Evolutionary conservation across 2,797 vertebrate species (phyloP), one percentile per base, ranked within the genome.

Genomic region (Nyctibius grandis): DNA sequence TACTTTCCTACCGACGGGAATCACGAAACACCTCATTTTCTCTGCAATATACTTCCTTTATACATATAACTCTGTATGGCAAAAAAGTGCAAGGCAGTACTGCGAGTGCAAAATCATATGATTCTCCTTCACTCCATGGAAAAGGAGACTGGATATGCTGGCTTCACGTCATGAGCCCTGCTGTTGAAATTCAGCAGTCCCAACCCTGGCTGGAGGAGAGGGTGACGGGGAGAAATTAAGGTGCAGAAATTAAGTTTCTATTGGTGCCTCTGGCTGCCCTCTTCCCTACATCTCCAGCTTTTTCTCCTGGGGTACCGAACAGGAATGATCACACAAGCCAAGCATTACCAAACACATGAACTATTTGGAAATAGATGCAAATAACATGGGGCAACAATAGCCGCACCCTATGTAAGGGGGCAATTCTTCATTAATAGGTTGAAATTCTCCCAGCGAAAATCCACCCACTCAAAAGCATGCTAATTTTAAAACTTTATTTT

Each of bases 331-430:
- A 78, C 61, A 61, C 26, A 50, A 85, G 53, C 34, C 76, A 83
- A 61, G 47, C 7, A 44, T 57, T 94, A 78, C 75, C 63, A 85
- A 95, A 92, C 65, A 75, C 12, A 56, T 7, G 12, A 81, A 68
- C 36, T 92, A 86, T 86, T 86, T 79, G 76, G 77, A 94, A 97
- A 79, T 18, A 65, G 20, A 84, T 65, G 85, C 64, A 91, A 95
- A 88, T 81, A 15, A 78, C 48, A 87, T 51, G 50, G 31, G 47
- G 76, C 38, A 95, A 84, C 45, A 74, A 33, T 7, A 84, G 76
- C 26, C 11, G 3, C 89, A 73, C 87, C 72, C 64, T 68, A 42
- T 17, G 64, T 74, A 63, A 67, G 48, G 22, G 15, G 18, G 75
- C 26, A 89, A 60, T 47, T 78, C 88, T 76, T 92, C 63, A 81